Conservation (phyloP, 1,140 invertebrate species). For the Plodia interpunctella region DNA sequence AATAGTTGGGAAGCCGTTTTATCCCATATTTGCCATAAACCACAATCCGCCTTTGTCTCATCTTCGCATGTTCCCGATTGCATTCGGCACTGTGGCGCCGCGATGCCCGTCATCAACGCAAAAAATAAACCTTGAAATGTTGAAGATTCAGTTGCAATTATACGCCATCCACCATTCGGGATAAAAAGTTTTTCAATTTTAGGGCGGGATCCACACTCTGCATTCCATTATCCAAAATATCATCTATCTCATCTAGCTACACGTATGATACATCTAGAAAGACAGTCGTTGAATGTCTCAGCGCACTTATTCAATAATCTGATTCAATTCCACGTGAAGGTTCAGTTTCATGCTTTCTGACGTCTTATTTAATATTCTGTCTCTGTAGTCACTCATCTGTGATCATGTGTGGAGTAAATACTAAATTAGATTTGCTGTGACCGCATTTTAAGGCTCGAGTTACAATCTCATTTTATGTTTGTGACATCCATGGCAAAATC, state of each 20-base stretch:
- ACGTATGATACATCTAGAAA: conserved; percentile 10
- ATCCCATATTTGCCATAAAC: no score
- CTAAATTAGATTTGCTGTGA: conserved; percentile 20
- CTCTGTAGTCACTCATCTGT: conserved; percentile 30
- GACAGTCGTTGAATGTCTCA: conserved; percentile 38
- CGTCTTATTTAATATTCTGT: conserved; percentile 61
- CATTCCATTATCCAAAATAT: no score
- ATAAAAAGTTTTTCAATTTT: no score
- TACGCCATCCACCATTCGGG: no score
- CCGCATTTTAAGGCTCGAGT: conserved; percentile 4
- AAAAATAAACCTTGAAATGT: no score
- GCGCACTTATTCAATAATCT: conserved; percentile 64
- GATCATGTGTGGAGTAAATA: conserved; percentile 25
- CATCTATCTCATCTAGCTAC: background rate
- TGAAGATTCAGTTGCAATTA: no score
- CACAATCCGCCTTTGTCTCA: no score
- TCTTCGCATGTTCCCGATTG: no score
- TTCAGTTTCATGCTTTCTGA: conserved; percentile 59
- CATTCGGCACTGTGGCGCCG: no score
- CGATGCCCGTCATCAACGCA: no score
- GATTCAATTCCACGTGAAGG: conserved; percentile 57
- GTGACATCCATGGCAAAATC: background rate
- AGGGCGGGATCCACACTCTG: no score
- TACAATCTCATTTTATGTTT: background rate
- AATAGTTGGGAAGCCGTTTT: no score